Conservation (phyloP, 2,888 invertebrate genomes). For the Andrena bucephala region DNA sequence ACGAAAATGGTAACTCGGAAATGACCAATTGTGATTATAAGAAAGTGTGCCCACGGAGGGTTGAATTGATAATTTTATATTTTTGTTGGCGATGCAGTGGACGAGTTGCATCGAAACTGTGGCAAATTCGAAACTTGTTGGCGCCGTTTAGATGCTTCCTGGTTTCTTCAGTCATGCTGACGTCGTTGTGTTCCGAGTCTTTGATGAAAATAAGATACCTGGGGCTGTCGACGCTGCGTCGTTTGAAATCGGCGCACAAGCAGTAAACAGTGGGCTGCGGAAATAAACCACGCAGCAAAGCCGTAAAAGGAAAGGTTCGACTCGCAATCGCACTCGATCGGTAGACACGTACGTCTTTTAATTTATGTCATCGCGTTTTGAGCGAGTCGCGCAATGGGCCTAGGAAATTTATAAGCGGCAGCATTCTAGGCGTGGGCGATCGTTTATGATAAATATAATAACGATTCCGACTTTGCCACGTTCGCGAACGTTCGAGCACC, state of each 20-base stretch:
- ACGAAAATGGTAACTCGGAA: too few relatives aligned
- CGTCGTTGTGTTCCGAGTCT: not conserved
- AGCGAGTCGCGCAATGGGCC: conserved; percentile 70
- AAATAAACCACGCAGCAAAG: conserved; percentile 14
- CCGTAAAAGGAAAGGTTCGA: conserved; percentile 48
- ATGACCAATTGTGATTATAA: too few relatives aligned
- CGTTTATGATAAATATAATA: conserved; percentile 74
- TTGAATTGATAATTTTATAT: not conserved
- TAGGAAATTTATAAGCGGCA: conserved; percentile 67
- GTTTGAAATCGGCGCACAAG: conserved; percentile 29
- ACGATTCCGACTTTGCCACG: conserved; percentile 71
- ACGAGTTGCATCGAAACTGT: not conserved
- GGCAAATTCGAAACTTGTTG: not conserved
- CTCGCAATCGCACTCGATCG: conserved; percentile 63
- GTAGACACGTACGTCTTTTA: conserved; percentile 57
- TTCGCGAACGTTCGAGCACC: not conserved
- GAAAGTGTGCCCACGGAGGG: too few relatives aligned
- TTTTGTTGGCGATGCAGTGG: not conserved
- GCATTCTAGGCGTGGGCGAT: conserved; percentile 70
- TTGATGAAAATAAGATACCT: not conserved
- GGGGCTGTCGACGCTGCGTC: not conserved
- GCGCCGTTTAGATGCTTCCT: not conserved
- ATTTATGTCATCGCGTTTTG: conserved; percentile 76
- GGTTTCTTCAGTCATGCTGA: not conserved
- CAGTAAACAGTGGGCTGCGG: conserved; percentile 3